These are phyloP conservation scores for Lepilemur ruficaudatus DNA, from an alignment of 2,797 vertebrate species.

Conservation along the genomic window DNA sequence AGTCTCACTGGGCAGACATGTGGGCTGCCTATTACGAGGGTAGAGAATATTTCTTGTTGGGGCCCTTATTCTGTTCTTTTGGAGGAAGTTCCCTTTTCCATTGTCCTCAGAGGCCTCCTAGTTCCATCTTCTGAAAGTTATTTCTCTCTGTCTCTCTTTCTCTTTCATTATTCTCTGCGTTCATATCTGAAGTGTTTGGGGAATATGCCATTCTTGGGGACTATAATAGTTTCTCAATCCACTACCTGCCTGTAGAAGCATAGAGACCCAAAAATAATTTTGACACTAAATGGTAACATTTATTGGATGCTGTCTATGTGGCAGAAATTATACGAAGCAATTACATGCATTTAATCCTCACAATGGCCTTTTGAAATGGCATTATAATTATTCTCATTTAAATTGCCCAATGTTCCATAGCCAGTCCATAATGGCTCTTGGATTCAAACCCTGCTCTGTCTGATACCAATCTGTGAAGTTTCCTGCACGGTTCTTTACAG, in stretches of 20 bases:
- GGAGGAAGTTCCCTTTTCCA: not conserved
- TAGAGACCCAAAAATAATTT: not conserved
- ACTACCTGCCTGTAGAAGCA: not conserved
- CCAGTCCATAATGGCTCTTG: not conserved
- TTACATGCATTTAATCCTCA: not conserved
- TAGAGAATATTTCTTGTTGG: not conserved
- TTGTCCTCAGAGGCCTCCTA: not conserved
- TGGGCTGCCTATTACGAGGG: not conserved
- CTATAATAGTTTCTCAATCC: not conserved
- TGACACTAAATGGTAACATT: not conserved
- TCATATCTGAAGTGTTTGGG: not conserved
- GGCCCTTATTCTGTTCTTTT: not conserved
- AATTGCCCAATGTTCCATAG: conserved; percentile 32
- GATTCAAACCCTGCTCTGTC: not conserved
- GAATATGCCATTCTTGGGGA: not conserved
- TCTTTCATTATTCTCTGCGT: not conserved
- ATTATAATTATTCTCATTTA: conserved; percentile 6
- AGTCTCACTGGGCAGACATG: not conserved
- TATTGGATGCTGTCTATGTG: not conserved
- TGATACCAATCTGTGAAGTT: conserved; percentile 24
- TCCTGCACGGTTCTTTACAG: not conserved
- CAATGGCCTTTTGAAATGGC: conserved; percentile 20
- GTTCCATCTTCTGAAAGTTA: not conserved
- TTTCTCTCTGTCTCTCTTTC: not conserved
- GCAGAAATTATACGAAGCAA: conserved; percentile 33